phyloP scores from a whole-genome alignment of 2,888 invertebrate species.

The Bellardia bayeri region DNA sequence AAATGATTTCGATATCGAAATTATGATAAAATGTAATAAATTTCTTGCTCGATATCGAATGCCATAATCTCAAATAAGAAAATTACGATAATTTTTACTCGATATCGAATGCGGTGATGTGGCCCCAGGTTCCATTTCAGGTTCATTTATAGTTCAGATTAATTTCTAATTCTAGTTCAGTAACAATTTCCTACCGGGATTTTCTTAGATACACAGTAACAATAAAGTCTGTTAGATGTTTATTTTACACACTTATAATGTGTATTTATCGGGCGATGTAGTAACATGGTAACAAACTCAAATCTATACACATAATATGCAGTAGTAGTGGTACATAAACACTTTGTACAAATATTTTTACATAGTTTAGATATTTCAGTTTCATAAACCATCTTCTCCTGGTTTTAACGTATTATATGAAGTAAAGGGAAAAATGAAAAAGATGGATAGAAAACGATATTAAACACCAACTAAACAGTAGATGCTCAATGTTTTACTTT shows the following conservation, averaged over 20 bases:
- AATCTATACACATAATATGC: conserved; percentile 7
- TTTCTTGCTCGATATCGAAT: too few species aligned
- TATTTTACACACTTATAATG: conserved; percentile 38
- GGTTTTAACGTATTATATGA: not conserved
- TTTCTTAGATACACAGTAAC: not conserved
- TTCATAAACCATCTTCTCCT: not conserved
- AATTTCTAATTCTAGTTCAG: too few species aligned
- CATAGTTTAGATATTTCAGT: conserved; percentile 5
- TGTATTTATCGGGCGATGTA: conserved; percentile 36
- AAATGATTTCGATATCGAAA: too few species aligned
- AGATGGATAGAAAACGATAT: conserved; percentile 31
- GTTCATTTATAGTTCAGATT: too few species aligned
- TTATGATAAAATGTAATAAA: too few species aligned
- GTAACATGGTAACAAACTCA: conserved; percentile 10
- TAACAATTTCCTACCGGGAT: conserved; percentile 4
- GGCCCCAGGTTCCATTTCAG: too few species aligned
- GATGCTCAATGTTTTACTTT: not conserved
- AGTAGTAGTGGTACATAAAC: not conserved
- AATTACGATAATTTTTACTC: too few species aligned
- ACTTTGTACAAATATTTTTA: conserved; percentile 1
- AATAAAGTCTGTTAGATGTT: conserved; percentile 49
- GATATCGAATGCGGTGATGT: too few species aligned
- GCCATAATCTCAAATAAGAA: too few species aligned
- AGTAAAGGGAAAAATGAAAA: not conserved
- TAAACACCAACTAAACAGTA: conserved; percentile 24